phyloP scores from a whole-genome alignment of 1,140 invertebrate species.

The Samia ricini region DNA sequence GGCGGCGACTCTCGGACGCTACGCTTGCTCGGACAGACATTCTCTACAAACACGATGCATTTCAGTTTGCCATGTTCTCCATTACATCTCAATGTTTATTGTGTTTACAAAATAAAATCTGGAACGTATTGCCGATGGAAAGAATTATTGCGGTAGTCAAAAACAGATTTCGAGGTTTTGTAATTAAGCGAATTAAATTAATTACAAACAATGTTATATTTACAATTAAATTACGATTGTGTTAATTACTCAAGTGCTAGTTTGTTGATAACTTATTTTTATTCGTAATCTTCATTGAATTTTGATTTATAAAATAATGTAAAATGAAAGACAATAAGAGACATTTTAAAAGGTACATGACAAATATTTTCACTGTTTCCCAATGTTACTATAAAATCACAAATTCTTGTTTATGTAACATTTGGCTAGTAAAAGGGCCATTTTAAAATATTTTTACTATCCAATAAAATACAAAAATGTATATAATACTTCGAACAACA shows the following conservation, averaged over 20 bases:
- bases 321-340: no score
- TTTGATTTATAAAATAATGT: no score
- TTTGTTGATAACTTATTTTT: not conserved
- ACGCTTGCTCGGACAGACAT: constrained; percentile 2
- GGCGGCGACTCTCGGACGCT: constrained; percentile 15
- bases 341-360: no score
- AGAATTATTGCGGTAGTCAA: not conserved
- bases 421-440: no score
- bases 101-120: constrained; percentile 27
- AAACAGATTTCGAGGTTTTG: not conserved
- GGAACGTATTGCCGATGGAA: constrained; percentile 8
- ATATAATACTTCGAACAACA: no score
- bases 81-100: not conserved
- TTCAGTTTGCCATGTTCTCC: not conserved
- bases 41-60: not conserved
- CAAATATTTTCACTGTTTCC: no score
- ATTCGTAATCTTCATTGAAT: no score
- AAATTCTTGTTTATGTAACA: no score
- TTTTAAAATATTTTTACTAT: no score
- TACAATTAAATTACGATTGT: not conserved
- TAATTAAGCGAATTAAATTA: constrained; percentile 1
- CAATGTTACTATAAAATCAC: no score
- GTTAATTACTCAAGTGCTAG: not conserved
- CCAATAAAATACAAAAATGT: no score
- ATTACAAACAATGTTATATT: not conserved